phyloP scores from a whole-genome alignment of 2,888 invertebrate genomes.

The Helobdella robusta region DNA sequence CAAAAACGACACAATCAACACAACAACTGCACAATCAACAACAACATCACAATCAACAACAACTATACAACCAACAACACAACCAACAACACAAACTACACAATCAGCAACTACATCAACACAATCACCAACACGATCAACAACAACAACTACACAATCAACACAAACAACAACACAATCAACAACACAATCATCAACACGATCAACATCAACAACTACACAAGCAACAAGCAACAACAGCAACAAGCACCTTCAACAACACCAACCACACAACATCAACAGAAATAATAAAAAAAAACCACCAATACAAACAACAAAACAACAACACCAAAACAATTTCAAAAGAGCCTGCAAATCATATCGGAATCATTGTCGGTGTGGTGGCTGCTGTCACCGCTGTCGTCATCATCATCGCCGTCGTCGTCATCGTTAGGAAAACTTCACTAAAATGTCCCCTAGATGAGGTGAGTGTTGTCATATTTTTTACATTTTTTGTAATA shows the following conservation, averaged over 20 bases:
- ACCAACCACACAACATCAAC: not conserved
- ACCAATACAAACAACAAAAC: not conserved
- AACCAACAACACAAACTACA: not conserved
- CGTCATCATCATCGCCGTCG: too few relatives aligned
- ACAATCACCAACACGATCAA: too few relatives aligned
- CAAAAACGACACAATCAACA: not conserved
- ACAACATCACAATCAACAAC: not conserved
- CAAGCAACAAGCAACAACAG: too few relatives aligned
- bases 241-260: too few relatives aligned
- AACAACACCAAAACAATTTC: not conserved
- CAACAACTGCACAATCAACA: not conserved
- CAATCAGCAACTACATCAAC: not conserved
- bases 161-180: too few relatives aligned
- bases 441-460: too few relatives aligned
- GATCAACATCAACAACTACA: too few relatives aligned
- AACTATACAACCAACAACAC: not conserved
- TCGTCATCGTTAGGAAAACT: too few relatives aligned
- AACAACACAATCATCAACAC: too few relatives aligned
- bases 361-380: too few relatives aligned
- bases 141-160: too few relatives aligned
- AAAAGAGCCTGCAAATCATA: not conserved
- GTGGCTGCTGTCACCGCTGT: too few relatives aligned
- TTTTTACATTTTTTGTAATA: not conserved
- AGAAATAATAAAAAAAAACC: not conserved
- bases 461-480: not conserved